A percentile compares a stretch with the other conserved stretches of the same genome.
These are phyloP conservation scores for Peromyscus californicus DNA, from an alignment of 2,113 vertebrate genomes.

Conservation along the genomic window DNA sequence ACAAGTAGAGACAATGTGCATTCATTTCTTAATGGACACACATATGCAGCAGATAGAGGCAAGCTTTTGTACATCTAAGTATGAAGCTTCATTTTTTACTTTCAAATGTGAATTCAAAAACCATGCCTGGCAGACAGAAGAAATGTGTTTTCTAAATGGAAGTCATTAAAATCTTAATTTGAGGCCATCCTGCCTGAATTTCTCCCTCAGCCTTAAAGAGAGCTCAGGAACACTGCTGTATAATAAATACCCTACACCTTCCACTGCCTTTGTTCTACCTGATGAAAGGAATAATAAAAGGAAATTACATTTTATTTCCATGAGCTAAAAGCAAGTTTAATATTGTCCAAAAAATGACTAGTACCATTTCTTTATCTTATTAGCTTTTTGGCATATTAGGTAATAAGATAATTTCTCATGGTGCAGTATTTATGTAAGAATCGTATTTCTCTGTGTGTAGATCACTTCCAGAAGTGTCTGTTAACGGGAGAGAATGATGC, in stretches of 20 bases:
- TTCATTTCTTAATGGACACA: background rate
- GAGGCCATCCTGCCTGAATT: slow-evolving; percentile 61
- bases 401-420: slow-evolving; percentile 84
- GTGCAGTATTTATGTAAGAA: slow-evolving; percentile 83
- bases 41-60: background rate
- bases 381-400: slow-evolving; percentile 81
- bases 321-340: slow-evolving; percentile 82
- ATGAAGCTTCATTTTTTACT: slow-evolving; percentile 25
- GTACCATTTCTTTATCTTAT: slow-evolving; percentile 80
- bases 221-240: background rate
- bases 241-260: slow-evolving; percentile 45
- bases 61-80: slow-evolving; percentile 14
- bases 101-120: slow-evolving; percentile 59
- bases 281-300: slow-evolving; percentile 76
- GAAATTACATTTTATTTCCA: slow-evolving; percentile 82
- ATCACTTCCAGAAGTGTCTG: slow-evolving; percentile 83
- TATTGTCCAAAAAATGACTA: slow-evolving; percentile 82
- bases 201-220: slow-evolving; percentile 2
- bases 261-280: slow-evolving; percentile 75
- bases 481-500: slow-evolving; percentile 82
- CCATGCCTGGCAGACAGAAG: slow-evolving; percentile 38
- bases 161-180: slow-evolving; percentile 73
- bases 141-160: slow-evolving; percentile 57
- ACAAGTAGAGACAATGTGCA: background rate
- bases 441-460: slow-evolving; percentile 79